Percentiles rank a stretch among this genome's conserved stretches.
phyloP scores from a whole-genome alignment of 2,797 vertebrate genomes.

The Siniperca obscura region DNA sequence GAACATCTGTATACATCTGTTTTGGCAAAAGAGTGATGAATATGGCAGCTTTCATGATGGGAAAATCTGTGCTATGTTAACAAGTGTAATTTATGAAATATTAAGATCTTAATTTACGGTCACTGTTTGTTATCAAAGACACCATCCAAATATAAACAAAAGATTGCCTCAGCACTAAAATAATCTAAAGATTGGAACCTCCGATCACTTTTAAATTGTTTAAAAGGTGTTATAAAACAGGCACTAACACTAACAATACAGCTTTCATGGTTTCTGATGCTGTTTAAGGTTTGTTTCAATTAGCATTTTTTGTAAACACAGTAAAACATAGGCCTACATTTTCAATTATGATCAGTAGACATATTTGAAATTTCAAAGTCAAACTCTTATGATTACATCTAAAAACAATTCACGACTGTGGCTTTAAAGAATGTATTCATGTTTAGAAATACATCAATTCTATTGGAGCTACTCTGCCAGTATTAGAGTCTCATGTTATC shows the following conservation, averaged over 20 bases:
- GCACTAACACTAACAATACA: not conserved
- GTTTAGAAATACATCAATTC: not conserved
- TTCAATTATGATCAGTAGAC: not conserved
- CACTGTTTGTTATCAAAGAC: not conserved
- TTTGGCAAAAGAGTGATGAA: not conserved
- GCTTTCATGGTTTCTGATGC: not conserved
- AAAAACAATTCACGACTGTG: not conserved
- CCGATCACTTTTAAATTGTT: not conserved
- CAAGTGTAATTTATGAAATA: not conserved
- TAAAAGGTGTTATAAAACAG: not conserved
- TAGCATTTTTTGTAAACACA: not conserved
- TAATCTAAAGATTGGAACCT: not conserved
- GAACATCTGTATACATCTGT: not conserved
- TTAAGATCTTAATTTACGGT: not conserved
- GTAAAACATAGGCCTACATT: not conserved
- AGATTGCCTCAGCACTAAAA: not conserved
- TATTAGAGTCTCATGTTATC: constrained; percentile 6
- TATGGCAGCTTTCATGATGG: not conserved
- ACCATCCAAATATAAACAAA: not conserved
- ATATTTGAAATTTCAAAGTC: not conserved
- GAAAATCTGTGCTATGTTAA: not conserved
- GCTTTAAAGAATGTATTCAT: not conserved
- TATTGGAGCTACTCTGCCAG: not conserved
- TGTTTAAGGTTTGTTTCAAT: not conserved
- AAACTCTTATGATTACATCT: not conserved